Percentiles rank a stretch among this genome's conserved stretches.
phyloP scores from a whole-genome alignment of 2,888 invertebrate genomes.

The Prostheceraeus crozeri region DNA sequence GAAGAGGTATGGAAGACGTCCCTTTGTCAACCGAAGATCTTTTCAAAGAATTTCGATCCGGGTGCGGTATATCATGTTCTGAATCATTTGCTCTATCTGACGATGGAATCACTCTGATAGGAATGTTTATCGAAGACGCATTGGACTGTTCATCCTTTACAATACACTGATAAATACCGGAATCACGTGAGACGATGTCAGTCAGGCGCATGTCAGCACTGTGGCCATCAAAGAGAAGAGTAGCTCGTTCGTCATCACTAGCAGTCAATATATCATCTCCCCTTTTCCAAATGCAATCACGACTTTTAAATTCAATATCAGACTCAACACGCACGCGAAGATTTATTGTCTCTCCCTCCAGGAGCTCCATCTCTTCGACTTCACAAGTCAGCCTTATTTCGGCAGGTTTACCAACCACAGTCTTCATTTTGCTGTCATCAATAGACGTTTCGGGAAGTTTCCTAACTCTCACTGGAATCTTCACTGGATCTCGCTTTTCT shows the following conservation, averaged over 20 bases:
- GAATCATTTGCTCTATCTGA: not conserved
- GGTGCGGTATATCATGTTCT: no score
- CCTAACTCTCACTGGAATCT: conserved; percentile 9
- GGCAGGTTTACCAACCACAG: not conserved
- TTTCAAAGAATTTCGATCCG: no score
- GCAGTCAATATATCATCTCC: not conserved
- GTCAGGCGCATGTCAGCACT: not conserved
- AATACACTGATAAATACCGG: conserved; percentile 5
- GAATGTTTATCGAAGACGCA: not conserved
- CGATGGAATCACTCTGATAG: not conserved
- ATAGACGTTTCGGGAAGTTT: not conserved
- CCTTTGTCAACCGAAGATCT: no score
- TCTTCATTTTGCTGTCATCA: not conserved
- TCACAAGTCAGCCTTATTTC: not conserved
- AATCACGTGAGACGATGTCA: not conserved
- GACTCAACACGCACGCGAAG: not conserved
- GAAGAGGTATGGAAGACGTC: not conserved
- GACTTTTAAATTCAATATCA: not conserved
- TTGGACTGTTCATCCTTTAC: not conserved
- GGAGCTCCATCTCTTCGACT: conserved; percentile 4
- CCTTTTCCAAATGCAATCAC: no score
- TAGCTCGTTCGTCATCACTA: not conserved
- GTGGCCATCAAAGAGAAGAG: no score
- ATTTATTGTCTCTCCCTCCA: conserved; percentile 1
- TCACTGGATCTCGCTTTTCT: not conserved